Base-by-base conservation (phyloP, 2,797 vertebrate species). In the Adrianichthys oophorus region DNA sequence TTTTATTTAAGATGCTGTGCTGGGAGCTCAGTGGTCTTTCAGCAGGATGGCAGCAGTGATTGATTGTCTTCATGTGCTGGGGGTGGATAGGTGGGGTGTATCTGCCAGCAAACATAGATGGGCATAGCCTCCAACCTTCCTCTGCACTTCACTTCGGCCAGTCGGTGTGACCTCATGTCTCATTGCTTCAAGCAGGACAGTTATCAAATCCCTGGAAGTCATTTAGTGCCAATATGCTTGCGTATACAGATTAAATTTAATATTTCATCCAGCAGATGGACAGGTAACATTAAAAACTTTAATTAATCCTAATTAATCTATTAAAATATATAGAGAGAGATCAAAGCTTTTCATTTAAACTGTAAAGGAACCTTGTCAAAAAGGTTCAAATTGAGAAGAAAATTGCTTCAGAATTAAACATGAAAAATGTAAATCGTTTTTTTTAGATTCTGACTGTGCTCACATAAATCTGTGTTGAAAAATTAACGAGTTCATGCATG, bases 31-130 rank as follows among this genome's bases (percentile, higher is more conserved):
- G 4, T 53, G 52, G 63, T 69, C 80, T 84, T 84, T 86, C 80
- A 83, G 70, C 77, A 12, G 76, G 66, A 83, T 86, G 72, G 43
- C 69, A 56, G 79, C 74, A 18, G 59, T 78, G 85, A 86, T 86
- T 80, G 80, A 87, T 85, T 63, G 57, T 42, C 68, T 67, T 65
- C 58, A 48, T 65, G 66, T 76, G 71, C 43, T 15, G 0, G 17
- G 51, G 54, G 56, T 43, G 72, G 70, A 50, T 59, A 55, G 50
- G 19, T 48, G 52, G 52, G 45, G n/a, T n/a, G 48, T 53, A 74
- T 66, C 71, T 59, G 49, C 71, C 46, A 16, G 62, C 1, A 10
- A 59, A 62, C 68, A 61, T 48, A 47, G 66, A 48, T n/a, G 62
- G 37, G 50, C 68, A 68, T 45, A 56, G 45, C 32, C 37, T 45